Base-by-base conservation (phyloP, 1,140 invertebrate species). In the Polyergus mexicanus region DNA sequence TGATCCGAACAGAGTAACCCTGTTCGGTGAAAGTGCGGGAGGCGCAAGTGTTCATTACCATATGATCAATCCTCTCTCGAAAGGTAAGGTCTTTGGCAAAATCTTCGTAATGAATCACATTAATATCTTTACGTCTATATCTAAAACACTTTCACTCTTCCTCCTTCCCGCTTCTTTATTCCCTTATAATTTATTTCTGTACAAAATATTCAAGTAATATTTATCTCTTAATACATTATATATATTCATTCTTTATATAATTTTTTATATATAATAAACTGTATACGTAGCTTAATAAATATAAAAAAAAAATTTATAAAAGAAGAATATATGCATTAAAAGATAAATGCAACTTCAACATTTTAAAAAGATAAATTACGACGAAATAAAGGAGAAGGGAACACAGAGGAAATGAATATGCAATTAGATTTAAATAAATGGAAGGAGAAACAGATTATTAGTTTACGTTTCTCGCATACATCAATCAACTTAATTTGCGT, bases 21-120 rank as follows among this genome's bases (percentile, higher is more conserved):
- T 98, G 35, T 97, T 98, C 90, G 97, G 97, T 1, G 97, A 97
- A 91, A 97, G 97, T 87, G 97, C 97, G 0, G 97, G 97, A 1
- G 97, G 96, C 0, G 96, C 95, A 3, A 96, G 96, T 77, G 96
- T 96, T 0, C 96, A 97, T 25, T 96, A 96, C 88, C 97, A 97
- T 85, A 96, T 97, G 96, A 91, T 97, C 19, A 97, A 97, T 62
- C 95, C 96, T 0, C 94, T 97, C 89, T 96, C 96, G 0, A 95
- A 94, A 94, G 97, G 97, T 96, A 92, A 86, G 22, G 6, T 51
- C 1, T 60, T 38, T 19, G 11, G 16, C 13, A 41, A 56, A n/a
- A 72, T 65, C 13, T 13, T 32, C 10, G 19, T 60, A n/a, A 44
- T 54, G 0, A 47, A 62, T 78, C 1, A 51, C 6, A n/a, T 35